Percentiles rank a stretch among this genome's conserved stretches.
phyloP scores from a whole-genome alignment of 2,797 vertebrate species.

The Manis crassicaudata region DNA sequence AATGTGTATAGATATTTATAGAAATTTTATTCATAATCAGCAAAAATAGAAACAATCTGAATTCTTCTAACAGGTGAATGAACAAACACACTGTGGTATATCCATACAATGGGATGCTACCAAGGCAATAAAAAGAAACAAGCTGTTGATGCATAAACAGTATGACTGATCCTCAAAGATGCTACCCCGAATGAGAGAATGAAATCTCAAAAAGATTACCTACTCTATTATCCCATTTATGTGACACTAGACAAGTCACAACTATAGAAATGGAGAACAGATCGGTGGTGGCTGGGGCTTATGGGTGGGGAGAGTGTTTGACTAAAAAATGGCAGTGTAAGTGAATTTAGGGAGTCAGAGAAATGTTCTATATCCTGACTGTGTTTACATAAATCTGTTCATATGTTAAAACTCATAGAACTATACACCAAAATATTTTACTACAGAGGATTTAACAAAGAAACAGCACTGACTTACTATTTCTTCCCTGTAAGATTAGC shows the following conservation, averaged over 20 bases:
- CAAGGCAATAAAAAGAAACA: neutral
- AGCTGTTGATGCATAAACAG: neutral
- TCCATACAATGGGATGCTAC: neutral
- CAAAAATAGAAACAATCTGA: neutral
- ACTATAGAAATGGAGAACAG: neutral
- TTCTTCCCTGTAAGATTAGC: neutral
- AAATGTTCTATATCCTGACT: neutral
- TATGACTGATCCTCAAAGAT: neutral
- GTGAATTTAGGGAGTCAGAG: neutral
- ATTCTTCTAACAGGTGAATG: neutral
- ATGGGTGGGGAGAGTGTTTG: neutral
- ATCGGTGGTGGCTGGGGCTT: neutral
- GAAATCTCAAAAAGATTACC: neutral
- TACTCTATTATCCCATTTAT: neutral
- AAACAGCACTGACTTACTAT: neutral
- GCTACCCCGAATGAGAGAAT: neutral
- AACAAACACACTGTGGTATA: neutral
- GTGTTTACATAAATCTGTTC: neutral
- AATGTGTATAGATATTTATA: neutral
- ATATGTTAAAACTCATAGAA: neutral
- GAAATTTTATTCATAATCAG: neutral
- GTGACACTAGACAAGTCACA: neutral
- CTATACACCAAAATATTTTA: neutral
- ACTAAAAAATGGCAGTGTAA: neutral
- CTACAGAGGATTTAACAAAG: no score